Evolutionary conservation across 2,113 vertebrate species (phyloP), one percentile per base, ranked within the genome.

Genomic region (Oriolus oriolus): DNA sequence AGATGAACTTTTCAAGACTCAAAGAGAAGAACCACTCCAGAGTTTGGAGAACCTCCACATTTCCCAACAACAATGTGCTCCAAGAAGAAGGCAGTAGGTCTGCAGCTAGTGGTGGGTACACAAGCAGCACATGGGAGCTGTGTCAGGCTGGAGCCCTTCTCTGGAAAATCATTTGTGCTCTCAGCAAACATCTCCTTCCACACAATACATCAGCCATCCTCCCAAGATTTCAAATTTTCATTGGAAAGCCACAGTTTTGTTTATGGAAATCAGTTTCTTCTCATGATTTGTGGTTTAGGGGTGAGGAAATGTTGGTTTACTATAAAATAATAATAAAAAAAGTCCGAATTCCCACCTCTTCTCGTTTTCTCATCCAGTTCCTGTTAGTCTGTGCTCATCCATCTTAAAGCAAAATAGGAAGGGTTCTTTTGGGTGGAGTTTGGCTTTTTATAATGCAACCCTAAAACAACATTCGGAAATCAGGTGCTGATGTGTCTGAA

Each of bases 151-250:
- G 35, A 91, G 22, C 12, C 12, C 28, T 82, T 35, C 50, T 54
- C 53, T 69, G 47, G 50, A 81, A 45, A 85, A 60, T 6, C 27
- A 24, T 89, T 78, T 80, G 23, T 53, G 30, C 41, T 84, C 27
- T 70, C 68, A 59, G n/a, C 16, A 88, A 41, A 57, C 6, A 39
- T 8, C 47, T 31, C 33, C 35, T 95, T 31, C 42, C 41, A 65
- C 28, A 60, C 13, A 27, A 3, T 5, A 27, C 1, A 0, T 44
- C 56, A 42, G 23, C n/a, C 20, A 19, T 30, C 28, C 49, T 81
- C 52, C n/a, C 22, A 41, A n/a, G 44, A 70, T 37, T 31, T 37
- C 33, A 35, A 0, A 13, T 86, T 84, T 70, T 78, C 31, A 15
- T 35, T 81, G 49, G n/a, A 52, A 84, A 86, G 11, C 4, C 30